Evolutionary conservation across 2,797 vertebrate species (phyloP), one percentile per base, ranked within the genome.

Genomic region (Cryptoprocta ferox): DNA sequence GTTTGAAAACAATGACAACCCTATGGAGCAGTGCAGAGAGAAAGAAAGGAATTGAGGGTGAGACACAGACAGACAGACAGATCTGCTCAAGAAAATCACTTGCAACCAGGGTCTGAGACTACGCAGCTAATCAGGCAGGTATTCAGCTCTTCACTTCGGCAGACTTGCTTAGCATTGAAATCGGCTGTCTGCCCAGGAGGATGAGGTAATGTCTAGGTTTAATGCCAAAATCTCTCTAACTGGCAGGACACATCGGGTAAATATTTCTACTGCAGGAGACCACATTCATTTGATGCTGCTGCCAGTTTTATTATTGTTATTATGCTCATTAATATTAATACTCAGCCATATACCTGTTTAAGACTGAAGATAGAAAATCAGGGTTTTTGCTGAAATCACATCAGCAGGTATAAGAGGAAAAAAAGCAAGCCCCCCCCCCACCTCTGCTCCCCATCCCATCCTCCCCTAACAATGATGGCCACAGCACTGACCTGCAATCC

Each of bases 121-220:
- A 98, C 95, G 95, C 97, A 98, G 99, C 99, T 99, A 99, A 99
- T 99, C 99, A 99, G 98, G 99, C 99, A 99, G 99, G 99, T 99
- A 99, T 99, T 99, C 99, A 99, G 99, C 99, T 99, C 98, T 99
- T 99, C 98, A 98, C 98, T 99, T 99, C 99, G 99, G 99, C 98
- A 99, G 99, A 99, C 99, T 99, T 99, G 99, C 99, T 99, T 99
- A 99, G 99, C 99, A 99, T 99, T 99, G 99, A 99, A 99, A 99
- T 99, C 99, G 99, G 99, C 99, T 99, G 99, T 99, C 99, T 99
- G 99, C 99, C 99, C 99, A 99, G 99, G 99, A 99, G 99, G 99
- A 99, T 99, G 99, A 99, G 99, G 99, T 99, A 99, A 99, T 99
- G 99, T 99, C 99, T 99, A 99, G 99, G 99, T 99, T 99, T 99